A percentile compares a stretch with the other conserved stretches of the same genome.
phyloP scores from a whole-genome alignment of 2,113 vertebrate species.

The Oceanites oceanicus region DNA sequence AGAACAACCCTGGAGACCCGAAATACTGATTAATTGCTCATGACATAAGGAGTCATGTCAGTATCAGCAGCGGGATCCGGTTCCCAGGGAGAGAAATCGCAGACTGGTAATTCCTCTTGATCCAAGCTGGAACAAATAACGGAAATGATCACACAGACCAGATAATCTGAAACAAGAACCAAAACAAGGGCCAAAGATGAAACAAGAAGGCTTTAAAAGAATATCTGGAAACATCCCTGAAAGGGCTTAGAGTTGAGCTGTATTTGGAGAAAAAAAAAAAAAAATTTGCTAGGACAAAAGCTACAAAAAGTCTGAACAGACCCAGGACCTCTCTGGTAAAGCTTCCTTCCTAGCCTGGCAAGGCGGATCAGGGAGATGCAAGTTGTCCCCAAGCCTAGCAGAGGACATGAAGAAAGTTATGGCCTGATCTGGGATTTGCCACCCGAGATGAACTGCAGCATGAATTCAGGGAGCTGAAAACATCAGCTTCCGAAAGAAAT shows the following conservation, averaged over 20 bases:
- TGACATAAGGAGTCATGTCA: slow-evolving; percentile 31
- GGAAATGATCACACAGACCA: background rate
- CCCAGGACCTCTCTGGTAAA: fast-evolving
- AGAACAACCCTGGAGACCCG: slow-evolving; percentile 2
- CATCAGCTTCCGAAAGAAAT: background rate
- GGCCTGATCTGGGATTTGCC: background rate
- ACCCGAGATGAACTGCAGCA: background rate
- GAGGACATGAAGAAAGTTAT: background rate
- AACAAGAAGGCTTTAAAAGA: background rate
- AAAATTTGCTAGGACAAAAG: background rate
- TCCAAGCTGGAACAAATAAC: slow-evolving; percentile 9
- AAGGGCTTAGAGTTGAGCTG: background rate
- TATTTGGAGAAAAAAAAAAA: background rate
- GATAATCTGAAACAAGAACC: background rate
- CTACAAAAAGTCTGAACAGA: background rate
- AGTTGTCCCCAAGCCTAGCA: background rate
- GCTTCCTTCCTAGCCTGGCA: background rate
- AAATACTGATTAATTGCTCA: slow-evolving; percentile 19
- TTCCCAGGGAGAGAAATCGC: background rate
- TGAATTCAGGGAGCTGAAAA: background rate
- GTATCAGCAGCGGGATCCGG: background rate
- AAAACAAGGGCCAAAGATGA: background rate
- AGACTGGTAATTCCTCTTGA: slow-evolving; percentile 40
- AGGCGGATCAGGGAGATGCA: fast-evolving
- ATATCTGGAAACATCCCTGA: background rate